Percentiles rank a stretch among this genome's conserved stretches.
Conservation (phyloP, 2,797 vertebrate species). For the Melopsittacus undulatus region DNA sequence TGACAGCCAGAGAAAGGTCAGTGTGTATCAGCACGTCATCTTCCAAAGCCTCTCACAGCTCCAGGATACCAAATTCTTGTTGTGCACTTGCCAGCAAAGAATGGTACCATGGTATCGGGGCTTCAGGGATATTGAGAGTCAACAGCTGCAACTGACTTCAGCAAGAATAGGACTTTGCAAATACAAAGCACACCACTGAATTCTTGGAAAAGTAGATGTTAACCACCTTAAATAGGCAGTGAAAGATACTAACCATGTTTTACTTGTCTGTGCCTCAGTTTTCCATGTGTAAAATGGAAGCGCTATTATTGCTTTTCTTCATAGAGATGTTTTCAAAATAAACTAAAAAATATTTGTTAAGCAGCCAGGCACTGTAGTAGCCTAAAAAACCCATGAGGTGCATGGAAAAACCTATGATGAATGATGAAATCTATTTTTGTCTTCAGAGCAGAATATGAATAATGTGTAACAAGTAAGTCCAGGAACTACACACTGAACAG, state of each 20-base stretch:
- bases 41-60: neutral
- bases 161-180: neutral
- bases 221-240: neutral
- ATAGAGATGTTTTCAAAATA: slow-evolving; percentile 24
- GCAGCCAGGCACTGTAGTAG: neutral
- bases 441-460: slow-evolving; percentile 22
- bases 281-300: neutral
- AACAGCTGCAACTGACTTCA: neutral
- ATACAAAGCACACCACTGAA: neutral
- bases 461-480: slow-evolving; percentile 30
- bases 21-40: neutral
- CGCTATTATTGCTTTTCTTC: neutral
- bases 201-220: neutral
- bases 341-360: slow-evolving; percentile 18
- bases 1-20: neutral
- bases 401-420: slow-evolving; percentile 1
- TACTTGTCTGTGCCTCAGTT: neutral
- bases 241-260: neutral
- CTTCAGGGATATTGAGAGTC: neutral
- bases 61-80: neutral
- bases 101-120: neutral
- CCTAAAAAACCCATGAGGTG: slow-evolving; percentile 25
- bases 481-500: slow-evolving; percentile 12
- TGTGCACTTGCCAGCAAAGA: neutral
- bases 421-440: slow-evolving; percentile 10